phyloP scores from a whole-genome alignment of 1,140 invertebrate genomes.

The Chionoecetes opilio region DNA sequence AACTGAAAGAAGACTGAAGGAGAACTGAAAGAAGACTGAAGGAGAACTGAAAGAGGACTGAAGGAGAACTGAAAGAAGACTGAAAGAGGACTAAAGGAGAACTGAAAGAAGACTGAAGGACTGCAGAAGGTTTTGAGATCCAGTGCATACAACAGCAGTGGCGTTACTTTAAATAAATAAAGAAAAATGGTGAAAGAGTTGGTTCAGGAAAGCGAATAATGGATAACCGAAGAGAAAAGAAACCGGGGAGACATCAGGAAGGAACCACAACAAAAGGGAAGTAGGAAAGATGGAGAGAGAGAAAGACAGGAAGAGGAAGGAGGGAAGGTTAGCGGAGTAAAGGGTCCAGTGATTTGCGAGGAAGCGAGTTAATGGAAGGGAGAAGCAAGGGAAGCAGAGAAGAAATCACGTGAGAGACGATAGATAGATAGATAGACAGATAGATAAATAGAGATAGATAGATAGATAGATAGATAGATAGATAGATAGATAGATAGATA shows the following conservation, averaged over 20 bases:
- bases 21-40: no score
- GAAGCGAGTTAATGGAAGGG: conserved; percentile 25
- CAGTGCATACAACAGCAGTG: neutral
- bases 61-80: no score
- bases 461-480: no score
- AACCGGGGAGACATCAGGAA: neutral
- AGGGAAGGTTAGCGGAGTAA: neutral
- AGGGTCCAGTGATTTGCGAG: conserved; percentile 24
- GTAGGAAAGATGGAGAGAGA: neutral
- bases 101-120: neutral
- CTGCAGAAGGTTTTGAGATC: neutral
- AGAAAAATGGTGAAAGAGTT: neutral
- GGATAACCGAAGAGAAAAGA: neutral
- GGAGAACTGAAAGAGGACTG: no score
- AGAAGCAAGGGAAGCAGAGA: neutral
- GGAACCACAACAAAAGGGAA: neutral
- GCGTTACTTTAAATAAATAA: neutral
- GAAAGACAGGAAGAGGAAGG: conserved; percentile 7
- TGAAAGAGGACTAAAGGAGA: no score
- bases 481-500: no score
- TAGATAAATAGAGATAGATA: no score
- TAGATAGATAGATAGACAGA: no score
- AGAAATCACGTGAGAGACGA: neutral
- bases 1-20: no score
- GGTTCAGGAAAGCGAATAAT: neutral